Conservation (phyloP, 2,113 vertebrate genomes). For the Chloebia gouldiae region DNA sequence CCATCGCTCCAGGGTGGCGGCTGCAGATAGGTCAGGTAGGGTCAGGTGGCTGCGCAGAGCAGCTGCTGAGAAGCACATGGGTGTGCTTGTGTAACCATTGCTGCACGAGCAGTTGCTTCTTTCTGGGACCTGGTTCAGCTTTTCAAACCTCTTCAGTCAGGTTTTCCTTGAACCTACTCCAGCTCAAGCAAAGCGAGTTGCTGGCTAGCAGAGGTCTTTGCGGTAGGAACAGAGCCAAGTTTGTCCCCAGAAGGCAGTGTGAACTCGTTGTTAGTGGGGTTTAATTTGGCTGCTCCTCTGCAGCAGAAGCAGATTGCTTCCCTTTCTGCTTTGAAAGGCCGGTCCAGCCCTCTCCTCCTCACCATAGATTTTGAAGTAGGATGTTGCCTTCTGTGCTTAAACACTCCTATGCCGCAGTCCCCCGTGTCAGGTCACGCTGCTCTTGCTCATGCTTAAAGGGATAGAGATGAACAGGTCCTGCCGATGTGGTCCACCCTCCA, state of each 20-base stretch:
- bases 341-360: accelerated
- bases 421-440: accelerated
- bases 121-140: background rate
- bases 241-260: accelerated
- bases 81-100: background rate
- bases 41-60: background rate
- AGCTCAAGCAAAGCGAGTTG: background rate
- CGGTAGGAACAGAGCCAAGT: background rate
- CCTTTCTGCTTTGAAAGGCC: background rate
- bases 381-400: background rate
- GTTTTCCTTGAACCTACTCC: background rate
- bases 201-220: background rate
- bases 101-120: accelerated
- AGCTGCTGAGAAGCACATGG: background rate
- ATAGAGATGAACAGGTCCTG: background rate
- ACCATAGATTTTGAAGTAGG: accelerated
- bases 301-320: background rate
- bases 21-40: background rate
- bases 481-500: accelerated
- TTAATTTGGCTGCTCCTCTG: background rate
- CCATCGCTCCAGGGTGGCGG: background rate
- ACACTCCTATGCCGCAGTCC: background rate
- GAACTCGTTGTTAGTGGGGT: background rate
- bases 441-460: background rate
- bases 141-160: background rate